Percentiles rank a stretch among this genome's conserved stretches.
These are phyloP conservation scores for Phylloscopus trochiloides DNA, from an alignment of 2,113 vertebrate species.

Conservation along the genomic window DNA sequence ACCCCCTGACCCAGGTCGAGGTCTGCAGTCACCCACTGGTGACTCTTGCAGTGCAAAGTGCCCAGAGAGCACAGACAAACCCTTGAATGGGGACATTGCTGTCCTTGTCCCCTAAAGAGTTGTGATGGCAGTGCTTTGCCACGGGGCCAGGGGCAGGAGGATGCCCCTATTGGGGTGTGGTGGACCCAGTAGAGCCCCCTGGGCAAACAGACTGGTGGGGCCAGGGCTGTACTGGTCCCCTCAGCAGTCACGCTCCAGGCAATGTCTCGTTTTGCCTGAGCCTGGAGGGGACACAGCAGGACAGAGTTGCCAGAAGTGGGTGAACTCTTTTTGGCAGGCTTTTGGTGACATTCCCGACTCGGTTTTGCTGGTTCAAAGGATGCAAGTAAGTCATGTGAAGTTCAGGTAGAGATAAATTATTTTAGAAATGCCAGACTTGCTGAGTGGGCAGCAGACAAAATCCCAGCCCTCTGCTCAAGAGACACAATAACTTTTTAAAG, in stretches of 20 bases:
- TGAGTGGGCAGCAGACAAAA: not conserved
- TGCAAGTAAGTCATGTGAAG: not conserved
- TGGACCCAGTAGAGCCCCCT: not conserved
- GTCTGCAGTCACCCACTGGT: not conserved
- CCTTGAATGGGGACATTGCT: not conserved
- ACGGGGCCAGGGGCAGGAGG: not conserved
- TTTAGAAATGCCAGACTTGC: not conserved
- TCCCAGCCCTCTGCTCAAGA: not conserved
- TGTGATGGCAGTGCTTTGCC: not conserved
- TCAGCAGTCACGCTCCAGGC: not conserved
- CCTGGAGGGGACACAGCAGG: not conserved
- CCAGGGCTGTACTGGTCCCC: not conserved
- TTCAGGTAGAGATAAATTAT: not conserved
- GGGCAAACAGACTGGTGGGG: not conserved
- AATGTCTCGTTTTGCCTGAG: not conserved
- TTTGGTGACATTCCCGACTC: not conserved
- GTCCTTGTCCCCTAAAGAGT: not conserved
- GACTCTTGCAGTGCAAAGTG: not conserved
- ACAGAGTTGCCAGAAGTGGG: not conserved
- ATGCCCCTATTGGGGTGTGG: rapidly evolving
- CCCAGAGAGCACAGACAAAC: rapidly evolving
- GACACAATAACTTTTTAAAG: not conserved
- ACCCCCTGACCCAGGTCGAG: rapidly evolving
- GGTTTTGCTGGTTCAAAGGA: not conserved
- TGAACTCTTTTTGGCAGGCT: not conserved